phyloP scores from a whole-genome alignment of 2,113 vertebrate species.

The Noturus placidus region DNA sequence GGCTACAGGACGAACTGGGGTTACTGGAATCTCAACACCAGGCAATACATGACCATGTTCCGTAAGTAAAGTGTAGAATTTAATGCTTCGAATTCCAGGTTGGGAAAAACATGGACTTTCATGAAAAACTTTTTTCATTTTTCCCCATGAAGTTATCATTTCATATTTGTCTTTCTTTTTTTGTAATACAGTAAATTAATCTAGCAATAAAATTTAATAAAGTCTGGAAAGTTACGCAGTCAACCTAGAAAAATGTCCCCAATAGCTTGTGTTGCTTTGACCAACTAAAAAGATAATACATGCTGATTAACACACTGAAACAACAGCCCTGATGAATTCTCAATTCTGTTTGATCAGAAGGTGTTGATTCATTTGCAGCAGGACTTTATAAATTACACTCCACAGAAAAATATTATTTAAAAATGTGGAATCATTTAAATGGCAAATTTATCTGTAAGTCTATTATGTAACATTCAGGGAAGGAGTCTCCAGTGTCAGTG shows the following conservation, averaged over 20 bases:
- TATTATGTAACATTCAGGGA: background rate
- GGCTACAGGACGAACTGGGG: constrained; percentile 98
- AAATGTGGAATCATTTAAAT: background rate
- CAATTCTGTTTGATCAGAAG: background rate
- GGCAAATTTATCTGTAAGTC: background rate
- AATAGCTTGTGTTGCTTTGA: background rate
- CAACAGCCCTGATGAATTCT: background rate
- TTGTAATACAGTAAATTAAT: too few species aligned
- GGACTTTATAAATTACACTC: too few species aligned
- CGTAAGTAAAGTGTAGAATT: constrained; percentile 74
- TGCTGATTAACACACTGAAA: background rate
- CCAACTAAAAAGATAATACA: background rate
- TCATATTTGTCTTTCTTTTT: too few species aligned
- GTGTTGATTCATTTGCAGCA: background rate
- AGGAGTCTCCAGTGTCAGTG: background rate
- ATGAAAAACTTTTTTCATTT: background rate
- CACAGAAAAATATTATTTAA: background rate
- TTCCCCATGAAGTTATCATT: too few species aligned
- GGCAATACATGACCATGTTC: constrained; percentile 99
- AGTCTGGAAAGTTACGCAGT: too few species aligned
- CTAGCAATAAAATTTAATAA: too few species aligned
- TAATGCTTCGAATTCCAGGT: background rate
- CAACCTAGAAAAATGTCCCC: too few species aligned
- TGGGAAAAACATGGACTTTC: background rate
- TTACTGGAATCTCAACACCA: constrained; percentile 93